Percentiles rank a stretch among this genome's conserved stretches.
phyloP scores from a whole-genome alignment of 2,797 vertebrate species.

The Malurus splendens region DNA sequence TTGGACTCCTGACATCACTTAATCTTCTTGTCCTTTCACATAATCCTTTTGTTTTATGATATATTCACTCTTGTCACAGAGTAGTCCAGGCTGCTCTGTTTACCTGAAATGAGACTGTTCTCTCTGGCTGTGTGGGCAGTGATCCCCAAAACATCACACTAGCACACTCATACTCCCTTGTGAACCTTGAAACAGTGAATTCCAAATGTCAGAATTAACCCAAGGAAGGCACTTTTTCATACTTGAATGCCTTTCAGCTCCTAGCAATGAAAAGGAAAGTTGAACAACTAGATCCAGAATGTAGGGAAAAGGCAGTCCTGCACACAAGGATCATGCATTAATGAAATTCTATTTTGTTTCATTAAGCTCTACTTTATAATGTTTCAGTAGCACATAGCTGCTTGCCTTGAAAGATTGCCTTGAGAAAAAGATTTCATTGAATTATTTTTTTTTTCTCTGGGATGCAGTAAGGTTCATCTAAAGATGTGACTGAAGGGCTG shows the following conservation, averaged over 20 bases:
- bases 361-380: neutral
- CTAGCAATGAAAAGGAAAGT: neutral
- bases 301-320: neutral
- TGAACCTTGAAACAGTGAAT: neutral
- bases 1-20: neutral
- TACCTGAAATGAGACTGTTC: neutral
- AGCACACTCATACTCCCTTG: neutral
- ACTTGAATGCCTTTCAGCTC: neutral
- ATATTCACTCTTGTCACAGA: neutral
- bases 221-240: neutral
- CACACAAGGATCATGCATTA: neutral
- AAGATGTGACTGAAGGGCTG: neutral
- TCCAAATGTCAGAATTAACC: neutral
- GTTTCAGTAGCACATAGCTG: neutral
- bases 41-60: neutral
- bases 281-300: neutral
- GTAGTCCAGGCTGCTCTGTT: neutral
- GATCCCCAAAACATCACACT: neutral
- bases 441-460: neutral
- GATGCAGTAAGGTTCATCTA: neutral
- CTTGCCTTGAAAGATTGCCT: neutral
- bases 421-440: neutral
- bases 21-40: neutral
- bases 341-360: neutral
- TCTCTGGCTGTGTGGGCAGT: neutral